These are phyloP conservation scores for Calliphora vicina DNA, from an alignment of 1,140 invertebrate genomes.

Conservation along the genomic window DNA sequence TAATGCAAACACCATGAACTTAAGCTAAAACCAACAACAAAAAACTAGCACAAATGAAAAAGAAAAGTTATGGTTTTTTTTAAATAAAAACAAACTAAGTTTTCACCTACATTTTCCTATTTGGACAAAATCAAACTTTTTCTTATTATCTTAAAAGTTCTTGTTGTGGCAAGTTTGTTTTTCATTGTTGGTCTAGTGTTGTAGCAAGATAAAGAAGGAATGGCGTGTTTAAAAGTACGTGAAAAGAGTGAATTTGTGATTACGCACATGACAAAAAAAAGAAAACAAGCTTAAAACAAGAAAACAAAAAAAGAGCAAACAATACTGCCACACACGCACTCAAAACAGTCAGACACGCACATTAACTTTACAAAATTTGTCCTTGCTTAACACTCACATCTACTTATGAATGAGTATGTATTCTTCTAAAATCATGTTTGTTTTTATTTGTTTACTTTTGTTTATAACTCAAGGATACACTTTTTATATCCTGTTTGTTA, in stretches of 20 bases:
- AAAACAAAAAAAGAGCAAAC: neutral
- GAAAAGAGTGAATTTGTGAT: constrained; percentile 20
- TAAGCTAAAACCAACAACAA: neutral
- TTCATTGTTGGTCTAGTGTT: too few species aligned
- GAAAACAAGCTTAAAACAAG: neutral
- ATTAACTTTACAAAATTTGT: neutral
- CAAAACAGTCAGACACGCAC: neutral
- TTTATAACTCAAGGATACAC: neutral
- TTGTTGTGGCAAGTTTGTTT: neutral
- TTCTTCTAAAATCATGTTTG: neutral
- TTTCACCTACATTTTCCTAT: neutral
- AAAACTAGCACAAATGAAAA: neutral
- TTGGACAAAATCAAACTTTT: neutral
- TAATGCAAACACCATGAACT: neutral
- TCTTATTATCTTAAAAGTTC: neutral
- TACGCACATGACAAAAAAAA: neutral
- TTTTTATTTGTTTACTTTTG: neutral
- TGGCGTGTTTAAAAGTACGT: constrained; percentile 7
- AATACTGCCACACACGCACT: neutral
- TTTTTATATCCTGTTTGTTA: neutral
- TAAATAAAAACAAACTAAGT: neutral
- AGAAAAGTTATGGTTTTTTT: neutral
- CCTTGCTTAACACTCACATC: neutral
- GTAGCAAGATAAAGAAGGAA: neutral
- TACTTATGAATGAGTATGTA: too few species aligned